Conservation (phyloP, 2,888 invertebrate genomes). For the Galerucella calmariensis region DNA sequence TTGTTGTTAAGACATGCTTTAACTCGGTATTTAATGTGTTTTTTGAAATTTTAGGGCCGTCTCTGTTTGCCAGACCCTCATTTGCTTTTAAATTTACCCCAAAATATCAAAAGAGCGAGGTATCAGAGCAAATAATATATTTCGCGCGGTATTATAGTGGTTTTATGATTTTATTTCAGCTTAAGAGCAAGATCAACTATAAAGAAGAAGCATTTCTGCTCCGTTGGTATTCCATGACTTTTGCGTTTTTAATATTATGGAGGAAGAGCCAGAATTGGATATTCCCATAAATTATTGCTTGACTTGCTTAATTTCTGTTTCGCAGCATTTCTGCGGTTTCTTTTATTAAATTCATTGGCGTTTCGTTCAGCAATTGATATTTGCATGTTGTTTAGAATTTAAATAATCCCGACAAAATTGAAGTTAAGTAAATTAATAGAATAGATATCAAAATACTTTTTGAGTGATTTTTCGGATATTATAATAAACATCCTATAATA, state of each 20-base stretch:
- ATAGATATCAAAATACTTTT: no score
- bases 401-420: background rate
- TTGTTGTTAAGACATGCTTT: no score
- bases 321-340: background rate
- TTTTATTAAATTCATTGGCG: background rate
- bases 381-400: background rate
- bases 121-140: slow-evolving; percentile 29
- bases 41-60: no score
- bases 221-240: slow-evolving; percentile 22
- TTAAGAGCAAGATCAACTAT: slow-evolving; percentile 9
- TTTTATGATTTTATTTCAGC: slow-evolving; percentile 26
- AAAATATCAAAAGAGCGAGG: slow-evolving; percentile 25
- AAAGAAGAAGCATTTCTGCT: slow-evolving; percentile 10
- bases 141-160: slow-evolving; percentile 11
- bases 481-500: no score
- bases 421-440: background rate
- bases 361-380: background rate
- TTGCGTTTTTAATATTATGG: slow-evolving; percentile 18
- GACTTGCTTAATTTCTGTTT: background rate
- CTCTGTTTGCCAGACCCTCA: no score
- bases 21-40: no score
- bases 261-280: slow-evolving; percentile 24
- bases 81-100: slow-evolving; percentile 25
- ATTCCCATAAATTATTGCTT: slow-evolving; percentile 25
- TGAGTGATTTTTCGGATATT: no score